phyloP scores from a whole-genome alignment of 2,797 vertebrate species.

The Scomberomorus guttatus region DNA sequence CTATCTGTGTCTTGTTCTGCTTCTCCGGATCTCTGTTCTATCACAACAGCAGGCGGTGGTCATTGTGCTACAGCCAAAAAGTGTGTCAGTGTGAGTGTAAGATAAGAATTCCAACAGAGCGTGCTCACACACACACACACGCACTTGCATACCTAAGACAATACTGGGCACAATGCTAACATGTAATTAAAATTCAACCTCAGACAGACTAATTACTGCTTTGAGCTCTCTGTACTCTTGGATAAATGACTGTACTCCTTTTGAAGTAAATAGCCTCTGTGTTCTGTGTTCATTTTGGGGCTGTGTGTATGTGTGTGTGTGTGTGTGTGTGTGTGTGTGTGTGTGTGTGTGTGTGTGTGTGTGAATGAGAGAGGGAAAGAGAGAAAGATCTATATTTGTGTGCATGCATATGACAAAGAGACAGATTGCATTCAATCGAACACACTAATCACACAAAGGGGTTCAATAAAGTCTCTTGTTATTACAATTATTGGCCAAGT shows the following conservation, averaged over 20 bases:
- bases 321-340: background rate
- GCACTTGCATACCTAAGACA: conserved; percentile 25
- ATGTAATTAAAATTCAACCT: conserved; percentile 72
- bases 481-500: background rate
- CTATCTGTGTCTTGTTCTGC: conserved; percentile 23
- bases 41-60: conserved; percentile 70
- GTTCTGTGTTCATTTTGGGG: conserved; percentile 26
- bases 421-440: background rate
- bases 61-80: conserved; percentile 61
- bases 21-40: conserved; percentile 47
- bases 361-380: background rate
- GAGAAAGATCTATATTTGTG: background rate
- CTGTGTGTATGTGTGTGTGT: background rate
- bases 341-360: conserved; percentile 6
- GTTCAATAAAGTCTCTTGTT: conserved; percentile 9
- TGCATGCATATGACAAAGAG: no score
- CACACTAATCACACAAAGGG: background rate
- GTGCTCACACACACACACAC: conserved; percentile 16
- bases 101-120: conserved; percentile 57
- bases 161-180: conserved; percentile 45
- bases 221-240: conserved; percentile 36
- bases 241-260: conserved; percentile 35
- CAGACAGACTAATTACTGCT: conserved; percentile 69
- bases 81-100: conserved; percentile 63
- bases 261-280: conserved; percentile 34